Base-by-base conservation (phyloP, 2,113 vertebrate species). In the Lophura nycthemera region DNA sequence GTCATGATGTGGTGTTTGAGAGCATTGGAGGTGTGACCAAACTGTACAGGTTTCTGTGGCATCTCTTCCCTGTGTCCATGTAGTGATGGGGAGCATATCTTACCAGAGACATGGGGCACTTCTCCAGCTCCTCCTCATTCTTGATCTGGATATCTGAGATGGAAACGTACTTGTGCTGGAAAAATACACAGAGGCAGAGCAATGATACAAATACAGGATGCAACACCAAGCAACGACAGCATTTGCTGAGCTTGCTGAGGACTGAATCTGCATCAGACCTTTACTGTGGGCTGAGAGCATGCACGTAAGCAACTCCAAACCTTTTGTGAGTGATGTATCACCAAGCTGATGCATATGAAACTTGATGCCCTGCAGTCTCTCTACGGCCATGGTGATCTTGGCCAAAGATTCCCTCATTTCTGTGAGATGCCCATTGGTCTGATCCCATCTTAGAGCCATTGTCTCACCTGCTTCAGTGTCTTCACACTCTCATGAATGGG, bases 401-500 rank as follows among this genome's bases (percentile, higher is more conserved):
- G 36, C n/a, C 73, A 65, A 43, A 11, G 40, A 43, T 32, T 69
- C 74, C 36, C 47, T 19, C 27, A 8, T 5, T 10, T 6, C 83
- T 36, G 22, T 8, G 38, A 52, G 29, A 45, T 48, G 13, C 11
- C 63, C 72, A 21, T 0, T 10, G 25, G 7, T 59, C 25, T 0
- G 5, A 16, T n/a, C 30, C 57, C 38, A 69, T 24, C 76, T 50
- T 76, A 59, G 40, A 73, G 42, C 27, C 67, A 60, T 52, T 59
- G 5, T 8, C 70, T 94, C 79, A 99, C 99, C 98, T 99, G 99
- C 97, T 99, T 99, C 34, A 99, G 98, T 15, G 98, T 99, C 98
- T 99, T 99, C 93, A 99, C 99, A 2, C 99, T 99, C 84, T 99
- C 99, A 0, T 99, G 99, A 92, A 99, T 99, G 6, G 99, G 99